phyloP scores from a whole-genome alignment of 2,797 vertebrate genomes.

The Eleutherodactylus coqui region DNA sequence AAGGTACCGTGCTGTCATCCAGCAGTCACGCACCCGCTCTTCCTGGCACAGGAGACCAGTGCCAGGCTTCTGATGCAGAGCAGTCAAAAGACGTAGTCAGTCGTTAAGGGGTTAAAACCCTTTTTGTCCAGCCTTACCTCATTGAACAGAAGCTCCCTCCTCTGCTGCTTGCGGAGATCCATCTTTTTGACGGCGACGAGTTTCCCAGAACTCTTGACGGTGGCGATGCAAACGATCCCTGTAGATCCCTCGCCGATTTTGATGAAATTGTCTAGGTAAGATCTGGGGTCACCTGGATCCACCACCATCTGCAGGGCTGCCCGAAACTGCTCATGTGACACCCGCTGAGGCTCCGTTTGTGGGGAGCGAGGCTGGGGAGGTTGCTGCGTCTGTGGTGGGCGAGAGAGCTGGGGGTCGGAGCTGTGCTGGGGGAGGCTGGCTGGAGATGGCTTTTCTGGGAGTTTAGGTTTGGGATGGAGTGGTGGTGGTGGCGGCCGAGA shows the following conservation, averaged over 20 bases:
- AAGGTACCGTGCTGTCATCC: too few species aligned
- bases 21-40: too few species aligned
- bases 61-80: too few species aligned
- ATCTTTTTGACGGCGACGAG: constrained; percentile 97
- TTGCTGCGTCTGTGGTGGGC: constrained; percentile 32
- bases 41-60: too few species aligned
- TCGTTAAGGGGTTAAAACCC: too few species aligned
- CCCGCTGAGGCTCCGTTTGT: constrained; percentile 88
- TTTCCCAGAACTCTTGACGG: constrained; percentile 85
- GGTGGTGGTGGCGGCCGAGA: constrained; percentile 55
- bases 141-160: constrained; percentile 93
- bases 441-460: constrained; percentile 71
- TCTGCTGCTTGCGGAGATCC: constrained; percentile 94
- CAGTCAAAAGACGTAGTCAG: too few species aligned
- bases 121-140: constrained; percentile 80
- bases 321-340: constrained; percentile 97
- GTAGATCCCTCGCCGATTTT: constrained; percentile 97
- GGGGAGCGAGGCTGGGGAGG: constrained; percentile 79
- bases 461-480: constrained; percentile 20
- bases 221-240: constrained; percentile 92
- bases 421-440: constrained; percentile 73
- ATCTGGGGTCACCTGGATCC: constrained; percentile 89
- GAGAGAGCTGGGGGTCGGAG: constrained; percentile 68
- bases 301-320: constrained; percentile 95
- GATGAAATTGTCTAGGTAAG: constrained; percentile 94